Percentiles rank a stretch among this genome's conserved stretches.
Evolutionary conservation across 2,888 invertebrate species (phyloP).

Genomic region (Noctua janthina): DNA sequence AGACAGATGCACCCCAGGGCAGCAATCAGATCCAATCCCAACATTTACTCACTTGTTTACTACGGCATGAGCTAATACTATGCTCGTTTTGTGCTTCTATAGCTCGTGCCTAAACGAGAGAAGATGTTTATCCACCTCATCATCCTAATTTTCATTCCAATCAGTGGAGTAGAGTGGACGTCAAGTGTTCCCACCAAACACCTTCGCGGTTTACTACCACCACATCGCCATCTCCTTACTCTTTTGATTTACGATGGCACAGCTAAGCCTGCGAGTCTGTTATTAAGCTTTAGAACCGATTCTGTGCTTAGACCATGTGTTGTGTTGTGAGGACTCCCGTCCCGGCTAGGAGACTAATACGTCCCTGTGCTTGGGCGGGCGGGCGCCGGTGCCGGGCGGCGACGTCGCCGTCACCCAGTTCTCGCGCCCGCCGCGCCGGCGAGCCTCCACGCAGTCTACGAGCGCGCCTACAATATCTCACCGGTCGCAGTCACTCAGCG

Average conservation of each 20-base stretch:
- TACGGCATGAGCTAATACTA: not conserved
- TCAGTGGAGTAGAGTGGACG: not conserved
- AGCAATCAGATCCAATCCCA: constrained; percentile 29
- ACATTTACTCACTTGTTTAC: not conserved
- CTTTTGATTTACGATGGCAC: not conserved
- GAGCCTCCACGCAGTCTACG: constrained; percentile 25
- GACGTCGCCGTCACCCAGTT: constrained; percentile 60
- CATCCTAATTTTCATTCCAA: constrained; percentile 1
- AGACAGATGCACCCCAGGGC: constrained; percentile 45
- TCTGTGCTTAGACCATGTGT: not conserved
- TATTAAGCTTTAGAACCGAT: not conserved
- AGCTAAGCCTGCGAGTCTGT: not conserved
- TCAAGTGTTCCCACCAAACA: not conserved
- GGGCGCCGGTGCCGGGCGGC: constrained; percentile 59
- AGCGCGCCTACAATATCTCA: constrained; percentile 12
- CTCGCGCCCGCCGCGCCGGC: constrained; percentile 13
- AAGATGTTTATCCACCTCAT: not conserved
- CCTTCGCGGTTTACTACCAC: not conserved
- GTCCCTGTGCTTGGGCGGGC: constrained; percentile 42
- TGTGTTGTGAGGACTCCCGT: not conserved
- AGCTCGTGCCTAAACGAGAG: not conserved
- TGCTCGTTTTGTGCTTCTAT: not conserved
- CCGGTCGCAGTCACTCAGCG: constrained; percentile 9
- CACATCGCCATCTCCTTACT: not conserved
- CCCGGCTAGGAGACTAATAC: constrained; percentile 24